phyloP scores from a whole-genome alignment of 2,888 invertebrate genomes.

The Drosophila anomalata region DNA sequence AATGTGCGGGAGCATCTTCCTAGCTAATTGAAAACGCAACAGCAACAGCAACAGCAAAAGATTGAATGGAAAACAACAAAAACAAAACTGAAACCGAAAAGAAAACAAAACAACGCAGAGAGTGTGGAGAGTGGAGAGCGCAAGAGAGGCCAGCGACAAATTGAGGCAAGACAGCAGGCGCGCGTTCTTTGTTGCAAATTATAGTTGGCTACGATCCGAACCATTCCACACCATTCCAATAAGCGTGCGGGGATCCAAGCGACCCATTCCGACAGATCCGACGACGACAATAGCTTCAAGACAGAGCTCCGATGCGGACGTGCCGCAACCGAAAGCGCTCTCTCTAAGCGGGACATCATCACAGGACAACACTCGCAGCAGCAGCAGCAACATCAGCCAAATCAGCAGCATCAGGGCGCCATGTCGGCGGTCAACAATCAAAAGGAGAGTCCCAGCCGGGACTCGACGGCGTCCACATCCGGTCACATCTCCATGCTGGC shows the following conservation, averaged over 20 bases:
- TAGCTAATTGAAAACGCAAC: conserved; percentile 25
- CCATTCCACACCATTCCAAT: background rate
- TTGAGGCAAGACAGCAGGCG: conserved; percentile 21
- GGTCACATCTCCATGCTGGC: conserved; percentile 81
- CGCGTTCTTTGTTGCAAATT: conserved; percentile 48
- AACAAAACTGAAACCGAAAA: background rate
- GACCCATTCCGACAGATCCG: conserved; percentile 13
- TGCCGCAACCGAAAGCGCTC: conserved; percentile 12
- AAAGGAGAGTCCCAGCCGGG: conserved; percentile 84
- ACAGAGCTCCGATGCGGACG: conserved; percentile 61
- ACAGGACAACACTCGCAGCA: conserved; percentile 9
- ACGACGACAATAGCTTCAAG: conserved; percentile 61
- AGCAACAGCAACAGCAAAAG: background rate
- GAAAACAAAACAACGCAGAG: conserved; percentile 13
- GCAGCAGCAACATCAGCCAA: conserved; percentile 7
- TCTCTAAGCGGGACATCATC: conserved; percentile 4
- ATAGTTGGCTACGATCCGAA: conserved; percentile 14
- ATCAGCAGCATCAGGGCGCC: conserved; percentile 3
- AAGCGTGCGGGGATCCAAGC: conserved; percentile 20
- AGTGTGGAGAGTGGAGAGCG: background rate
- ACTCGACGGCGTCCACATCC: conserved; percentile 82
- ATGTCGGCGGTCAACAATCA: conserved; percentile 74
- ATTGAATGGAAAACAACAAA: background rate
- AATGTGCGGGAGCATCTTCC: conserved; percentile 5
- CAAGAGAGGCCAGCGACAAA: conserved; percentile 16